These are phyloP conservation scores for Fundulus diaphanus DNA, from an alignment of 2,797 vertebrate genomes.

Conservation along the genomic window DNA sequence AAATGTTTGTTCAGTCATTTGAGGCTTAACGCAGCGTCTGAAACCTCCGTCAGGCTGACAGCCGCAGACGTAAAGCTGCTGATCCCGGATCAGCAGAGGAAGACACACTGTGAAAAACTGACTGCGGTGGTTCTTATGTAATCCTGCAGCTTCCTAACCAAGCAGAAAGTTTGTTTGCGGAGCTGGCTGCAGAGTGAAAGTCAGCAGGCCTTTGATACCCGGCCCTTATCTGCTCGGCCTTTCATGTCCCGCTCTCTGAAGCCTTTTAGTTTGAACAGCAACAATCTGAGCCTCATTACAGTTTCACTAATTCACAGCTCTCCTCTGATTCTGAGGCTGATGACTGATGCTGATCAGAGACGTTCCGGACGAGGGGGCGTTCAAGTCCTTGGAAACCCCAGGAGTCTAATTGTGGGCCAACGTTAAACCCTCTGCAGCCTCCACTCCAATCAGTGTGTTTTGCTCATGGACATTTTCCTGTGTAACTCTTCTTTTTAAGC, in stretches of 20 bases:
- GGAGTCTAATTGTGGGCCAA: not conserved
- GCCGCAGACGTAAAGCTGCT: slow-evolving; percentile 51
- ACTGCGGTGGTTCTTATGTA: slow-evolving; percentile 25
- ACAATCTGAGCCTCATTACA: slow-evolving; percentile 39
- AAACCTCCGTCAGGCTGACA: slow-evolving; percentile 40
- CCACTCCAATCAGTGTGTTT: no score
- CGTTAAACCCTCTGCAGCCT: not conserved
- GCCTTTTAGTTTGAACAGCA: slow-evolving; percentile 20
- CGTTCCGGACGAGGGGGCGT: not conserved
- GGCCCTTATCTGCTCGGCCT: slow-evolving; percentile 24
- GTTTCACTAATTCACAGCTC: slow-evolving; percentile 13
- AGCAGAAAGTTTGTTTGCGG: slow-evolving; percentile 34
- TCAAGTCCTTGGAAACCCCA: not conserved
- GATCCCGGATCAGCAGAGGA: slow-evolving; percentile 47
- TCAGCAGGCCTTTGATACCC: slow-evolving; percentile 16
- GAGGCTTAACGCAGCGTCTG: slow-evolving; percentile 37
- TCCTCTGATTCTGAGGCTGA: slow-evolving; percentile 28
- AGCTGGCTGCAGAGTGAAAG: not conserved
- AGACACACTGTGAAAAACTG: slow-evolving; percentile 7
- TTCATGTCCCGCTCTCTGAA: slow-evolving; percentile 57
- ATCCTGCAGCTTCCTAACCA: slow-evolving; percentile 5
- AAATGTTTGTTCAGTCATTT: slow-evolving; percentile 14
- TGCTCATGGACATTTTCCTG: not conserved
- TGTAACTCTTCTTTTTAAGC: not conserved
- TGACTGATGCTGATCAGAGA: slow-evolving; percentile 38